Percentiles rank a stretch among this genome's conserved stretches.
These are phyloP conservation scores for Ectemnius lituratus DNA, from an alignment of 2,888 invertebrate species.

Conservation along the genomic window DNA sequence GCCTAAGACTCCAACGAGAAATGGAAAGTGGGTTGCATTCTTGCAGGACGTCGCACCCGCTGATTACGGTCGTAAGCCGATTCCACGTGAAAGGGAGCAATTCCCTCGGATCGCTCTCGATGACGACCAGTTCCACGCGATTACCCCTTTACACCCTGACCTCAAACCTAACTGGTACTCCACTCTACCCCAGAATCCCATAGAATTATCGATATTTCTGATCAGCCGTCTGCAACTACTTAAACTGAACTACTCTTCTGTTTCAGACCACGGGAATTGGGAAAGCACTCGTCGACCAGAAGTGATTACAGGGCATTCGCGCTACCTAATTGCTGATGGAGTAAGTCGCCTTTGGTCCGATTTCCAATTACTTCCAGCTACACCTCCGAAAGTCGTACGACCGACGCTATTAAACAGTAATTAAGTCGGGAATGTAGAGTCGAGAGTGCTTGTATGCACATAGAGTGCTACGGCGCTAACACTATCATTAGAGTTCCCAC, in stretches of 20 bases:
- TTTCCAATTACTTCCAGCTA: conserved; percentile 8
- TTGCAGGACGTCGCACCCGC: conserved; percentile 8
- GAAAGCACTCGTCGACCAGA: conserved; percentile 6
- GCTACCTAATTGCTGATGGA: conserved; percentile 19
- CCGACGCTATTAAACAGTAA: no score
- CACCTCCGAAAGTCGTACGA: not conserved
- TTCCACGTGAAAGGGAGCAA: conserved; percentile 9
- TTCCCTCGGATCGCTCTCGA: conserved; percentile 1
- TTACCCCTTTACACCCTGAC: not conserved
- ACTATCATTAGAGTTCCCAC: no score
- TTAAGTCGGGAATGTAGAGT: no score
- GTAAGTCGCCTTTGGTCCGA: conserved; percentile 23
- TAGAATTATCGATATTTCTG: no score
- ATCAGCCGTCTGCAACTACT: no score
- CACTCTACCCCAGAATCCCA: no score
- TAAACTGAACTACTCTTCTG: no score
- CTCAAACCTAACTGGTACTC: not conserved
- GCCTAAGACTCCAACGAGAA: conserved; percentile 3
- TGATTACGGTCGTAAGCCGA: conserved; percentile 17
- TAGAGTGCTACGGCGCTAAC: no score
- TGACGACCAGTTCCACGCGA: conserved; percentile 5
- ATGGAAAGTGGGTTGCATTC: conserved; percentile 11
- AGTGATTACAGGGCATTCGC: conserved; percentile 5
- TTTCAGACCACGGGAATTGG: not conserved
- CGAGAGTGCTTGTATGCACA: no score